phyloP scores from a whole-genome alignment of 2,797 vertebrate genomes.

The Fringilla coelebs region DNA sequence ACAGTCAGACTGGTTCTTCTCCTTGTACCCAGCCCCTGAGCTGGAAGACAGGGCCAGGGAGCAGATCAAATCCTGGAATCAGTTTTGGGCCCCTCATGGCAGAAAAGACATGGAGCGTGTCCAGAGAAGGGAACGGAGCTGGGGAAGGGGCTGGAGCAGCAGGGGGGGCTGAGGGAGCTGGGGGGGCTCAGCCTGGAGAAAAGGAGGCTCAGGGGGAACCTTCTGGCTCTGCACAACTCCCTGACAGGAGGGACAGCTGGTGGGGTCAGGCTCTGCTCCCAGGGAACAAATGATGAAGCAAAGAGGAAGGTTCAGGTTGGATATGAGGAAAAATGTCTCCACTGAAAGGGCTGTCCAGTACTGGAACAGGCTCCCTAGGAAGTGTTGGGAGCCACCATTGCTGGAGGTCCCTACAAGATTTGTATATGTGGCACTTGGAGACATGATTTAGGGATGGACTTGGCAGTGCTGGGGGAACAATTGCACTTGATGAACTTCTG shows the following conservation, averaged over 20 bases:
- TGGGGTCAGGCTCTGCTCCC: neutral
- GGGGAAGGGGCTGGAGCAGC: neutral
- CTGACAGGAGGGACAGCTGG: neutral
- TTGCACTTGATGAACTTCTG: neutral
- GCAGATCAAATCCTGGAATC: neutral
- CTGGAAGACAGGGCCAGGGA: neutral
- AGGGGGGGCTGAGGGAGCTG: neutral
- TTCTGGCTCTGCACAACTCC: neutral
- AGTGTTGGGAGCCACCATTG: neutral
- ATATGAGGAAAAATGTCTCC: neutral
- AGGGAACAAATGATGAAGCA: neutral
- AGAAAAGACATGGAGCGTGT: neutral
- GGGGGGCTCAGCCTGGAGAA: neutral
- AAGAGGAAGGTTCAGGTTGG: neutral
- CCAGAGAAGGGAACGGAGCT: neutral
- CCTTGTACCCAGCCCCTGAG: neutral
- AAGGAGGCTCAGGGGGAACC: neutral
- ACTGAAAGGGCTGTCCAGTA: neutral
- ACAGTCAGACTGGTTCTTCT: neutral
- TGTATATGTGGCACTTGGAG: too few relatives aligned
- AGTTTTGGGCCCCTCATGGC: neutral
- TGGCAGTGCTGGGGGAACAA: neutral
- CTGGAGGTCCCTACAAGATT: neutral
- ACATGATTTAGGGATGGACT: neutral
- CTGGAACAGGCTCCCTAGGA: neutral